A percentile compares a stretch with the other conserved stretches of the same genome.
phyloP scores from a whole-genome alignment of 2,888 invertebrate genomes.

The Eupeodes luniger region DNA sequence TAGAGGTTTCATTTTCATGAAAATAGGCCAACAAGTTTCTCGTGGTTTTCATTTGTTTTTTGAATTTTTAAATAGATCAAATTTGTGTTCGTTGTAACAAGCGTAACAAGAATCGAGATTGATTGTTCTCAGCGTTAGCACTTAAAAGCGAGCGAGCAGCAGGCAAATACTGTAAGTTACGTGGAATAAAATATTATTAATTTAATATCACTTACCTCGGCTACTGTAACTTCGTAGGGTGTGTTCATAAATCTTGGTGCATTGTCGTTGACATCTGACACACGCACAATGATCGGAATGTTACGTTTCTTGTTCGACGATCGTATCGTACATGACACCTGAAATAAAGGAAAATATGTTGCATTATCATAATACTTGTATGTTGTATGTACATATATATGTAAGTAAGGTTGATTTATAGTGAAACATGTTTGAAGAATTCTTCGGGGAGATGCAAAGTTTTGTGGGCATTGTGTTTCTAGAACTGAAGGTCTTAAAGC shows the following conservation, averaged over 20 bases:
- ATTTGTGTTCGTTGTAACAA: background rate
- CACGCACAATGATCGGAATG: conserved; percentile 94
- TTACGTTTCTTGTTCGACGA: conserved; percentile 92
- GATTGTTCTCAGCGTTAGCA: conserved; percentile 52
- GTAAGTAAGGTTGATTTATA: conserved; percentile 4
- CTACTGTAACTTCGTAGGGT: conserved; percentile 92
- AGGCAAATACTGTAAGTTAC: background rate
- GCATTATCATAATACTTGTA: background rate
- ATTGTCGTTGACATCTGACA: conserved; percentile 96
- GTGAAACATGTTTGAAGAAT: background rate
- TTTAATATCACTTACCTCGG: conserved; percentile 88
- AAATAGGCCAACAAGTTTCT: conserved; percentile 65
- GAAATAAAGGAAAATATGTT: conserved; percentile 80
- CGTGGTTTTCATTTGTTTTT: conserved; percentile 9
- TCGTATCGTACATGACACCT: conserved; percentile 93
- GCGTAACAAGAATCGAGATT: conserved; percentile 10
- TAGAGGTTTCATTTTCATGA: conserved; percentile 18
- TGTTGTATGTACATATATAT: no score
- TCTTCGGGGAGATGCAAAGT: background rate
- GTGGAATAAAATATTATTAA: conserved; percentile 45
- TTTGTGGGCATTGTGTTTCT: background rate
- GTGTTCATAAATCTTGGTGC: conserved; percentile 92
- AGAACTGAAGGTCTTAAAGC: background rate
- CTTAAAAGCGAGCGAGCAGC: background rate
- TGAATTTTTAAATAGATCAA: conserved; percentile 17